Percentiles rank a stretch among this genome's conserved stretches.
phyloP scores from a whole-genome alignment of 2,888 invertebrate species.

The Emmelina monodactyla region DNA sequence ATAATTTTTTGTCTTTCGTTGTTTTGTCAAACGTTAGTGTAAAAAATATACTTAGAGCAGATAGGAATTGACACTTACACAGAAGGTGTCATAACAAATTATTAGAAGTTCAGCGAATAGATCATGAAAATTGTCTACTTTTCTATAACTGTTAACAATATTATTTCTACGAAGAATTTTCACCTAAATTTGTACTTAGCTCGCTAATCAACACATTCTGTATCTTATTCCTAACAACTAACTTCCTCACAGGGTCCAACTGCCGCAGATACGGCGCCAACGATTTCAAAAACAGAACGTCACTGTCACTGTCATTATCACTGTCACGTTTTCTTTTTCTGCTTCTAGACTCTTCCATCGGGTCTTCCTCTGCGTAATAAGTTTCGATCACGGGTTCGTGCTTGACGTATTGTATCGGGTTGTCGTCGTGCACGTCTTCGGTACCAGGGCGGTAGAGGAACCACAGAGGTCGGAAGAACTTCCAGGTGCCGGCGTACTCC shows the following conservation, averaged over 20 bases:
- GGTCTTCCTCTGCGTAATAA: slow-evolving; percentile 12
- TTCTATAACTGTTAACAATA: no score
- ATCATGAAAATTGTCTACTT: no score
- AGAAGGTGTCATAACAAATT: no score
- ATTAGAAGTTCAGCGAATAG: no score
- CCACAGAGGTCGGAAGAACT: slow-evolving; percentile 22
- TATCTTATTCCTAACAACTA: slow-evolving; percentile 34
- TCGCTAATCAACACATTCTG: slow-evolving; percentile 35
- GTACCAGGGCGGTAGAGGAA: slow-evolving; percentile 19
- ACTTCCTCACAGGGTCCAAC: slow-evolving; percentile 29
- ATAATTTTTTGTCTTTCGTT: no score
- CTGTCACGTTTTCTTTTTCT: no score
- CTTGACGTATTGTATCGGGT: slow-evolving; percentile 3
- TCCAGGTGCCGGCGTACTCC: slow-evolving; percentile 28
- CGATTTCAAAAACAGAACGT: slow-evolving; percentile 36
- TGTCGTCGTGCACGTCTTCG: slow-evolving; percentile 5
- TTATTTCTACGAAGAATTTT: no score
- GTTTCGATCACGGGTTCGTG: slow-evolving; percentile 8
- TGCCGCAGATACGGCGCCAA: slow-evolving; percentile 31
- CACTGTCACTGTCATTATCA: slow-evolving; percentile 25
- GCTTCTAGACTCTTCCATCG: no score
- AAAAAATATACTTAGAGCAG: no score
- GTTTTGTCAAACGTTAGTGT: no score
- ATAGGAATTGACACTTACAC: no score
- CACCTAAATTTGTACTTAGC: slow-evolving; percentile 23